Conservation (phyloP, 2,888 invertebrate species). For the Drosophila neonasuta region DNA sequence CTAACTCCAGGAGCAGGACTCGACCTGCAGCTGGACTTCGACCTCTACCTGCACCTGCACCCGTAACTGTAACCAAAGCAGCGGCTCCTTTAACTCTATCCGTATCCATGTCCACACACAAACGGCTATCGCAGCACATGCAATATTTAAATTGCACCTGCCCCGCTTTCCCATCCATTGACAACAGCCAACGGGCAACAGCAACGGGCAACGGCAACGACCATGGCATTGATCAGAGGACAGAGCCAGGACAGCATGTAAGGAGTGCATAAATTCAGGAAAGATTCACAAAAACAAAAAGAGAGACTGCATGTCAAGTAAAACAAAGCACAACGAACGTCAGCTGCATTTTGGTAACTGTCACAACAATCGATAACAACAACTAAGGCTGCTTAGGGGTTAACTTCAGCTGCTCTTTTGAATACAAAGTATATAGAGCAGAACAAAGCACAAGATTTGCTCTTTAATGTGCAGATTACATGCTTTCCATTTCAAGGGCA, state of each 20-base stretch:
- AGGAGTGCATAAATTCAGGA: conserved; percentile 47
- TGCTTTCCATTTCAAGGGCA: not conserved
- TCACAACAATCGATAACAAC: conserved; percentile 52
- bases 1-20: not conserved
- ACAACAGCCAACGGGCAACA: conserved; percentile 51
- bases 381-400: conserved; percentile 11
- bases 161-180: conserved; percentile 46
- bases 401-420: conserved; percentile 18
- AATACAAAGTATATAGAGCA: not conserved
- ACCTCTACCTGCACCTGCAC: conserved; percentile 21
- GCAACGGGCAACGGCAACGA: conserved; percentile 55
- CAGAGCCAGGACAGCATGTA: conserved; percentile 16
- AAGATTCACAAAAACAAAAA: conserved; percentile 26
- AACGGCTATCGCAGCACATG: conserved; percentile 49
- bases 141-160: conserved; percentile 72
- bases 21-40: not conserved
- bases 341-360: conserved; percentile 49
- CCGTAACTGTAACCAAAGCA: conserved; percentile 1
- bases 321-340: conserved; percentile 26
- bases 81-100: conserved; percentile 17
- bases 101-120: conserved; percentile 24
- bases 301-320: conserved; percentile 22
- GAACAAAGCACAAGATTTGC: not conserved
- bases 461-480: not conserved
- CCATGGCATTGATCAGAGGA: conserved; percentile 72